Percentiles rank a stretch among this genome's conserved stretches.
phyloP scores from a whole-genome alignment of 2,888 invertebrate genomes.

The Sarcophaga rosellei region DNA sequence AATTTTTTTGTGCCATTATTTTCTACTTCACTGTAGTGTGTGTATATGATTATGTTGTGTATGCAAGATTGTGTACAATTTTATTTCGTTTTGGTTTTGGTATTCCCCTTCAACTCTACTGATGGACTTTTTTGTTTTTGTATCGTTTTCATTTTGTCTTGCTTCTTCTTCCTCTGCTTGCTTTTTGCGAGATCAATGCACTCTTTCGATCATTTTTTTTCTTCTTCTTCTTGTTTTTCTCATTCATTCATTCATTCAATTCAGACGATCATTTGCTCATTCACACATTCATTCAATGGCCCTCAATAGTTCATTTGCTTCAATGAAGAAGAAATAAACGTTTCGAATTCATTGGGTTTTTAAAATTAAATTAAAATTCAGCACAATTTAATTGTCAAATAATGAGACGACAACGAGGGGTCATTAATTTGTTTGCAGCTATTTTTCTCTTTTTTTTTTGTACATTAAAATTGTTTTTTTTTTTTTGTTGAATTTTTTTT shows the following conservation, averaged over 20 bases:
- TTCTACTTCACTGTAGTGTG: neutral
- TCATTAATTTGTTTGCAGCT: too few species aligned
- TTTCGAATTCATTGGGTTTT: too few species aligned
- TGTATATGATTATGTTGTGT: neutral
- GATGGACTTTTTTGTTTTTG: constrained; percentile 21
- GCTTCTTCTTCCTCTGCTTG: neutral
- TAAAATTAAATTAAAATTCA: too few species aligned
- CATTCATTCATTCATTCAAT: neutral
- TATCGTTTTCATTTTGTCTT: constrained; percentile 4
- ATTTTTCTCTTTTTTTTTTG: too few species aligned
- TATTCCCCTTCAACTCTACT: constrained; percentile 14
- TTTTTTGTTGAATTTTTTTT: too few species aligned
- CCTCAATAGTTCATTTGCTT: neutral
- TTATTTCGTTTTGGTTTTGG: neutral
- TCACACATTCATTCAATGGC: neutral
- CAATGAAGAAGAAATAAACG: too few species aligned
- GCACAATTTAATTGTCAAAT: too few species aligned
- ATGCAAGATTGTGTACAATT: neutral
- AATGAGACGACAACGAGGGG: too few species aligned
- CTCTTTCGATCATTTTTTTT: constrained; percentile 36
- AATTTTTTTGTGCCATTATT: neutral
- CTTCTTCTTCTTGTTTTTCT: neutral
- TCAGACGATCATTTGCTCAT: too few species aligned
- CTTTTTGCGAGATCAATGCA: constrained; percentile 57
- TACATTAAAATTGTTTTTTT: too few species aligned